phyloP scores from a whole-genome alignment of 2,888 invertebrate species.

The Calameuta idolon region DNA sequence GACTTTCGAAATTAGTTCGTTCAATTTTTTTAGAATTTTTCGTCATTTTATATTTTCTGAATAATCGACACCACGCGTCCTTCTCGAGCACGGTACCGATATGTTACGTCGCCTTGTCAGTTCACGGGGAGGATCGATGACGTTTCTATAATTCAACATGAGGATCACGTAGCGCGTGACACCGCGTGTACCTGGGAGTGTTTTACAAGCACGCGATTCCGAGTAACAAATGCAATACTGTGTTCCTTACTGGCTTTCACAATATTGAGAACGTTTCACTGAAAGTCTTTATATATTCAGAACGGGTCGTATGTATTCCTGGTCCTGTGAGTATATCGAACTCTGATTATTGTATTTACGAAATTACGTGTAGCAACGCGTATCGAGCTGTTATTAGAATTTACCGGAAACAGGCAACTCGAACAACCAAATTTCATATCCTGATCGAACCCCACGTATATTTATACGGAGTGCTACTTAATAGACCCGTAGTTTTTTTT shows the following conservation, averaged over 20 bases:
- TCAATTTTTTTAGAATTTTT: neutral
- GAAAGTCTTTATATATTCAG: neutral
- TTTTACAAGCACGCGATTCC: neutral
- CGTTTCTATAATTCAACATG: neutral
- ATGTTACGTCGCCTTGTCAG: neutral
- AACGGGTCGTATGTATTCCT: neutral
- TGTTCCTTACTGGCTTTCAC: neutral
- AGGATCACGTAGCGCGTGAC: neutral
- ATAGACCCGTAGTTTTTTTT: neutral
- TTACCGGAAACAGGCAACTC: neutral
- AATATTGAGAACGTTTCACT: neutral
- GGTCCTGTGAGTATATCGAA: constrained; percentile 25
- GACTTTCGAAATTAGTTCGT: neutral
- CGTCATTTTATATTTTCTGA: neutral
- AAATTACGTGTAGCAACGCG: constrained; percentile 11
- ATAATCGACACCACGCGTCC: neutral
- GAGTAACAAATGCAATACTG: neutral
- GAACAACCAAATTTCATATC: neutral
- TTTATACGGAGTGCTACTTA: neutral
- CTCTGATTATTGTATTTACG: constrained; percentile 25
- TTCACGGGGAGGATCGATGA: neutral
- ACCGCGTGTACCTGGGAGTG: neutral
- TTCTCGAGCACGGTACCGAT: neutral
- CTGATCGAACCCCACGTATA: neutral
- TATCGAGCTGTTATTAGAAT: neutral